Evolutionary conservation across 2,888 invertebrate genomes (phyloP), one percentile per base, ranked within the genome.

Genomic region (Tridacna crocea): DNA sequence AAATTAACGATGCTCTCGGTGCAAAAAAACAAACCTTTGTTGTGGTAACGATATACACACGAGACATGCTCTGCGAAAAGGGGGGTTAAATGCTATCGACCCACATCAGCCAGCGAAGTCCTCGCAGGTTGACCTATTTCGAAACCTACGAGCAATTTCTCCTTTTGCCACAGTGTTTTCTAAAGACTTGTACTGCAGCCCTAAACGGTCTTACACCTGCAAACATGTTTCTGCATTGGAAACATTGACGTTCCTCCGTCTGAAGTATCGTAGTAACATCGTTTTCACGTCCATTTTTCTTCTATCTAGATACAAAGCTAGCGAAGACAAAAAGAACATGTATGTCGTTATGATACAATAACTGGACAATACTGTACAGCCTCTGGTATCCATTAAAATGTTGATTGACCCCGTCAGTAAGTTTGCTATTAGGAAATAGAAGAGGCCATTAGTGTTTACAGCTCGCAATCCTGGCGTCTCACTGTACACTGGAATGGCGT

Each of bases 391-490:
- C 47, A 70, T 22, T 22, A 70, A 4, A 51, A 70, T 24, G 51
- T 70, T 70, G 48, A 70, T 47, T 0, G 51, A 10, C 2, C 70
- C 70, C 10, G 70, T 70, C 15, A 51, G n/a, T 51, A 70, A 51
- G n/a, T 70, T 70, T 15, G 70, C 70, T 6, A 70, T 26, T 17
- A 70, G 70, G 19, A 70, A 70, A 51, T 70, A 70, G 51, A 70
- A 51, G 15, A 70, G 51, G 6, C 51, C 70, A 36, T 70, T 70
- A 13, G 0, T 51, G 51, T 70, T 70, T 12, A 48, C 26, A 6
- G 70, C 48, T 47, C 51, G 48, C 24, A 70, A 47, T 1, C 48
- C 70, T 48, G 70, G 70, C 8, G 51, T 51, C 24, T 70, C 70
- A 22, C 24, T 51, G 70, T 70, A 70, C 51, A 51, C 24, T 51